Percentiles rank a stretch among this genome's conserved stretches.
These are phyloP conservation scores for Globodera rostochiensis DNA, from an alignment of 1,140 invertebrate genomes.

Conservation along the genomic window DNA sequence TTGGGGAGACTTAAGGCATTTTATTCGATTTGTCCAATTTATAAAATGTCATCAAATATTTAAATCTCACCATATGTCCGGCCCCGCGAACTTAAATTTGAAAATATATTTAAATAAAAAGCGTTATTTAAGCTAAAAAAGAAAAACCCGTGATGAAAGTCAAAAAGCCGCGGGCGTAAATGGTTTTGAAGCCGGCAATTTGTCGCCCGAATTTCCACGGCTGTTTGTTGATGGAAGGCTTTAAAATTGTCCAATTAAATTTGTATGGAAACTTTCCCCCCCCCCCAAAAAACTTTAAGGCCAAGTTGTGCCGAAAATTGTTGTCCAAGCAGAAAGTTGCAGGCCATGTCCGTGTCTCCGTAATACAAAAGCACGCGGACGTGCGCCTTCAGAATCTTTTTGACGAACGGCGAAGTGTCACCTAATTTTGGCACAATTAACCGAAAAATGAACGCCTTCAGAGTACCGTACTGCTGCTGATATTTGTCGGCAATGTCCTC, in stretches of 20 bases:
- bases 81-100: slow-evolving; percentile 26
- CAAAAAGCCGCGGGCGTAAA: slow-evolving; percentile 56
- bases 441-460: slow-evolving; percentile 2
- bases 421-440: slow-evolving; percentile 54
- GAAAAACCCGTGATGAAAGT: slow-evolving; percentile 57
- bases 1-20: slow-evolving; percentile 71
- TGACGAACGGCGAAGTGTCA: slow-evolving; percentile 63
- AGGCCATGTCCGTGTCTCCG: slow-evolving; percentile 72
- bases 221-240: slow-evolving; percentile 56
- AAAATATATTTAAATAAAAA: not conserved
- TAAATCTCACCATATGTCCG: slow-evolving; percentile 21
- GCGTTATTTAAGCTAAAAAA: not conserved
- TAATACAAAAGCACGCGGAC: slow-evolving; percentile 70
- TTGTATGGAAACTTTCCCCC: not conserved
- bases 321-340: slow-evolving; percentile 67
- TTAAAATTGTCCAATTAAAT: slow-evolving; percentile 14
- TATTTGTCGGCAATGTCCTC: slow-evolving; percentile 59
- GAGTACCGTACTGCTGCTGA: slow-evolving; percentile 56
- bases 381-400: slow-evolving; percentile 61
- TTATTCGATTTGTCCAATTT: not conserved
- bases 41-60: not conserved
- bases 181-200: slow-evolving; percentile 64
- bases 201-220: slow-evolving; percentile 63
- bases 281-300: slow-evolving; percentile 38
- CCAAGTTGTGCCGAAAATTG: slow-evolving; percentile 58